Base-by-base conservation (phyloP, 1,140 invertebrate genomes). In the Penaeus chinensis region DNA sequence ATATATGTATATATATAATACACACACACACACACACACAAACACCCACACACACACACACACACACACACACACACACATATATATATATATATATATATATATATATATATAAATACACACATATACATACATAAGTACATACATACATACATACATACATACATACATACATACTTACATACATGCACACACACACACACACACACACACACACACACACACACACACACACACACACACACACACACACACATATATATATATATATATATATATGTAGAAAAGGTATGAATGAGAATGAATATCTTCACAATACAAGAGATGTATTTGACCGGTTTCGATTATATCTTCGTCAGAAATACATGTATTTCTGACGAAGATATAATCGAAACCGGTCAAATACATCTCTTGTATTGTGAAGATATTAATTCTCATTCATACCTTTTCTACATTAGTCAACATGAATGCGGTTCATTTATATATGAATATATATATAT, bases 181-280 rank as follows among this genome's bases (percentile, higher is more conserved):
- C 24, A 74, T 32, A 74, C 24, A 74, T 32, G 27, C 24, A 74
- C 24, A 27, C 24, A 74, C 24, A 74, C 24, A 74, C 24, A 74
- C 24, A 74, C n/a, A 10, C 5, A n/a, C 1, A 19, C 24, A 74
- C 24, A n/a, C 3, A 74, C 37, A 74, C 24, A 74, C 24, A n/a
- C 24, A n/a, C 11, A 32, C 24, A n/a, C 24, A 74, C 24, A 37
- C 8, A 74, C 24, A 22, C 11, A 32, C 18, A 24, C 1, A 74
- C 11, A 69, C 10, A 11, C 11, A n/a, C 20, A 27, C 20, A 27
- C 11, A 69, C 10, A 69, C 20, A 19, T 71, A 71, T 71, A 71
- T 71, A 71, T 71, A 71, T 71, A 71, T 71, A 71, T 74, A 74
- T 74, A 74, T 74, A 74, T 74, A 74, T 74, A 74, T n/a, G n/a